Evolutionary conservation across 2,113 vertebrate genomes (phyloP), one percentile per base, ranked within the genome.

Genomic region (Tichodroma muraria): DNA sequence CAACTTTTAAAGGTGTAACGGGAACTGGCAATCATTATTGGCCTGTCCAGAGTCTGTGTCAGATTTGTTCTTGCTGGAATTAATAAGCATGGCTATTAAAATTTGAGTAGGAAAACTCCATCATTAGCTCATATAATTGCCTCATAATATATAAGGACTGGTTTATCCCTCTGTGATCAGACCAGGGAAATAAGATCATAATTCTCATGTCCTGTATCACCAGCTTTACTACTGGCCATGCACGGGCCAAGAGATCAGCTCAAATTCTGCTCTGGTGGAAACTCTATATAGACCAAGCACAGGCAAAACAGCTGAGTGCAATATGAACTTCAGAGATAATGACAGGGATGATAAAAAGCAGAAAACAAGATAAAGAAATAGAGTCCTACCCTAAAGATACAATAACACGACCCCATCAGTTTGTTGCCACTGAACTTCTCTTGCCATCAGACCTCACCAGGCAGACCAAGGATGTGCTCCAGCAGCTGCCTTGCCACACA

Each of bases 21-120:
- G 96, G 88, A 96, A 96, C 75, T 88, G 79, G 82, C 85, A 96
- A 80, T 89, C 90, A 91, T 94, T 94, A 96, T 42, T 89, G 82
- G 59, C 93, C 91, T 90, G 94, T 94, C 59, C 88, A 72, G 66
- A 91, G 47, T 15, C 59, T 93, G 75, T 82, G 79, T 95, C 90
- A 88, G 64, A 77, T 93, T 94, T 91, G 64, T 44, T 93, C 95
- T 94, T 61, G 42, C 47, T 93, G 85, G 80, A 90, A 85, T 93
- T 91, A 94, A 88, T 95, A 88, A 93, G 79, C 59, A 54, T 10
- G 73, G 69, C 69, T 79, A 85, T 91, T 93, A 90, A 63, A 73
- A 47, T 80, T 61, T 91, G 68, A 77, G 85, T 70, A 90, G 65
- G 63, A 94, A 91, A 94, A 88, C 76, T 70, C 57, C 2, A 93